Conservation (phyloP, 1,140 invertebrate species). For the Drosophila kanapiae region DNA sequence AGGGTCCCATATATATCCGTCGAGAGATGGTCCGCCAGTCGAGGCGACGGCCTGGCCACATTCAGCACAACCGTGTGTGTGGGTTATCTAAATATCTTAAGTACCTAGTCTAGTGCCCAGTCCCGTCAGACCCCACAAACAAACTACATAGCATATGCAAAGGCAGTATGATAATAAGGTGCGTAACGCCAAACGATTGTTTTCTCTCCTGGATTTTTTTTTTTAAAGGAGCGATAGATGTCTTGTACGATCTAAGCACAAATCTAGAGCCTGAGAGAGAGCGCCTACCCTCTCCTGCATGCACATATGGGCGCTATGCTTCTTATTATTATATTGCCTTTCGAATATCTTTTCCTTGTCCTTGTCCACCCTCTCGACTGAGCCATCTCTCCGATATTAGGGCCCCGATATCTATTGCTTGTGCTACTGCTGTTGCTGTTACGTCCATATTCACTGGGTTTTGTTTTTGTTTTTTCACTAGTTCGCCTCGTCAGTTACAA, state of each 20-base stretch:
- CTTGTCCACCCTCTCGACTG: constrained; percentile 8
- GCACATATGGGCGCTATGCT: not conserved
- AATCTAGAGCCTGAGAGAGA: not conserved
- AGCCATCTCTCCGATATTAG: constrained; percentile 26
- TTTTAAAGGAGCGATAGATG: not conserved
- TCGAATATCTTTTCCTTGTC: not conserved
- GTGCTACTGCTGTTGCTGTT: constrained; percentile 19
- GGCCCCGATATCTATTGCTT: constrained; percentile 48
- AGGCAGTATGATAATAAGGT: not conserved
- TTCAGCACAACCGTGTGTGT: constrained; percentile 43
- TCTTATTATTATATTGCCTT: not conserved
- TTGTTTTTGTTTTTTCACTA: constrained; percentile 24
- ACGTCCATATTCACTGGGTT: constrained; percentile 9
- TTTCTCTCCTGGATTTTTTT: not conserved
- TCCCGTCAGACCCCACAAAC: not conserved
- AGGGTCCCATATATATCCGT: not conserved
- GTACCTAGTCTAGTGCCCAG: constrained; percentile 22
- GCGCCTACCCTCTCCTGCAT: no score
- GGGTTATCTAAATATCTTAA: constrained; percentile 34
- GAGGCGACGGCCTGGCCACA: constrained; percentile 26
- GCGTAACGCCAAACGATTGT: not conserved
- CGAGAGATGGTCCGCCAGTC: constrained; percentile 39
- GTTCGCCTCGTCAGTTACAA: constrained; percentile 64
- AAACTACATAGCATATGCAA: not conserved
- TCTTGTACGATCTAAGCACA: no score